Base-by-base conservation (phyloP, 2,888 invertebrate genomes). In the Octonoba sinensis region DNA sequence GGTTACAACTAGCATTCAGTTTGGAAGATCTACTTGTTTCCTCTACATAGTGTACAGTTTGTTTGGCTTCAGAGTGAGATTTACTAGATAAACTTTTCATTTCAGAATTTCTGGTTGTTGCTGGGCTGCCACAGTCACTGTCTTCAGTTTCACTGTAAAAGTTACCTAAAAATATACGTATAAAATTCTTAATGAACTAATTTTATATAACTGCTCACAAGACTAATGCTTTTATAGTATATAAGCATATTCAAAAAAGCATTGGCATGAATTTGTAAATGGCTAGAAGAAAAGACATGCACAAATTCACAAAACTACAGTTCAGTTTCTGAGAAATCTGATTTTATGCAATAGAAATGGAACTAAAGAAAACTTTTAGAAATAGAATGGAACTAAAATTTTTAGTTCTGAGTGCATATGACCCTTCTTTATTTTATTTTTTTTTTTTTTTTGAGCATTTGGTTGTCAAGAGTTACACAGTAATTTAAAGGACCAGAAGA, bases 111-210 rank as follows among this genome's bases (percentile, higher is more conserved):
- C 76, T 59, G 0, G 36, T 51, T 20, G 57, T 12, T 36, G 62
- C 64, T 49, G 83, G 84, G 24, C 83, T 83, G 12, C 78, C 83
- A 60, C 83, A 86, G 36, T 84, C 85, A 62, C 85, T 86, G 20
- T 86, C 86, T 57, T 92, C 92, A 0, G 91, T 92, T 87, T 92
- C 92, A 72, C 91, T 92, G 85, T 91, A 92, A 56, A 91, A 88
- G 85, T 90, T 86, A 87, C 83, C 86, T 84, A 62, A 65, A 84
- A 57, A 20, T 12, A 51, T 60, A 20, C 27, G 36, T 4, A 15
- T 15, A 27, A 62, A 20, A 59, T 59, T 22, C 24, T n/a, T 59
- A 22, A 16, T 20, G 24, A 20, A 59, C 3, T 56, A 15, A 3
- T 59, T 18, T 54, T 54, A 18, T 54, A 54, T 18, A 12, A 54